Base-by-base conservation (phyloP, 1,140 invertebrate species). In the Arion vulgaris region DNA sequence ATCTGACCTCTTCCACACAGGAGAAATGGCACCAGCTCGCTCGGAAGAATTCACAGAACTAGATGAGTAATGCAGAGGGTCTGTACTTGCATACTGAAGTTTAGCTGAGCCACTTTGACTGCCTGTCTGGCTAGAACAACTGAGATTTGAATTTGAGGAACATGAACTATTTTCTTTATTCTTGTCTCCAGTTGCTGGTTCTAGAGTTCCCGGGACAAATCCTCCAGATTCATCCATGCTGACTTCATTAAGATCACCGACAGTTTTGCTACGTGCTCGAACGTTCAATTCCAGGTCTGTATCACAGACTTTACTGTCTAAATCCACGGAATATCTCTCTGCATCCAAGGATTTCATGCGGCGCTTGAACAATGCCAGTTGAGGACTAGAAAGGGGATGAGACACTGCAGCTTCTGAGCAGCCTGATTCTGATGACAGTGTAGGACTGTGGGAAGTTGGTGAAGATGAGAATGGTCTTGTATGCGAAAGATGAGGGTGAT, bases 11-110 rank as follows among this genome's bases (percentile, higher is more conserved):
- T 97, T 97, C 96, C 96, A 97, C 92, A 97, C 95, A 91, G 96
- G 96, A 91, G 96, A 97, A 92, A 96, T 83, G 5, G 85, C 82
- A 15, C 82, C 69, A n/a, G 41, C 68, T 23, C 83, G n/a, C 34
- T 80, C 83, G 0, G 85, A 84, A 71, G 85, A 96, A 96, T 87
- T 82, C 7, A 87, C 72, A 28, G 84, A 85, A 95, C 95, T 83
- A 76, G 85, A 91, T 95, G 95, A 96, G 92, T 97, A 97, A 88
- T 95, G 96, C 86, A 96, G 95, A 66, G 97, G 97, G 88, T 97
- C 96, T 92, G 97, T 96, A 84, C 97, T 98, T 81, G 96, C 96
- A 93, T 98, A 97, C 90, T 98, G 97, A 84, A 98, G 94, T 88
- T 96, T 95, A 28, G 97, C 97, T 92, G 98, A 97, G 19, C 86